phyloP scores from a whole-genome alignment of 2,888 invertebrate species.

The Phalera bucephala region DNA sequence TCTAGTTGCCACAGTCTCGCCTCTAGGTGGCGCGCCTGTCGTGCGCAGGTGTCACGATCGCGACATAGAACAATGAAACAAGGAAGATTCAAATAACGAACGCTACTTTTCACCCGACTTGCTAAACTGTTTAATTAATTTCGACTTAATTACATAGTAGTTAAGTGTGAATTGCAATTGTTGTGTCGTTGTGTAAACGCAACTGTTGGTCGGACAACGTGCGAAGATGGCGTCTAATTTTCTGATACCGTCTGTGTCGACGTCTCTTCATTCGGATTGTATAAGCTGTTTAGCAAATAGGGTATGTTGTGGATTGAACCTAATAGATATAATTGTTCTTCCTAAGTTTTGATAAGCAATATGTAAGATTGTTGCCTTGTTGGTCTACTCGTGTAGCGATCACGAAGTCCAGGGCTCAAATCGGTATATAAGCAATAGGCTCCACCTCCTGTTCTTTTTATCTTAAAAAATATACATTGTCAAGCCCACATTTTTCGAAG shows the following conservation, averaged over 20 bases:
- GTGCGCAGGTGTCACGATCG: conserved; percentile 53
- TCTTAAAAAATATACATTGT: too few relatives aligned
- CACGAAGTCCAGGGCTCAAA: too few relatives aligned
- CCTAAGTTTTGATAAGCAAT: too few relatives aligned
- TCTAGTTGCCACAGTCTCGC: conserved; percentile 36
- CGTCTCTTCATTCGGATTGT: conserved; percentile 39
- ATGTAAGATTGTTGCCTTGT: too few relatives aligned
- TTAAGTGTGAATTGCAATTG: conserved; percentile 12
- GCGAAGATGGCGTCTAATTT: conserved; percentile 36
- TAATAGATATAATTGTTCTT: too few relatives aligned
- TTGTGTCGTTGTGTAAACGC: conserved; percentile 5
- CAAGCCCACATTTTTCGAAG: too few relatives aligned
- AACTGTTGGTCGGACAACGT: conserved; percentile 28
- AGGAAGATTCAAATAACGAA: conserved; percentile 41
- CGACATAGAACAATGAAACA: conserved; percentile 50
- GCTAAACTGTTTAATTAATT: conserved; percentile 9
- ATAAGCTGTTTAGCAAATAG: conserved; percentile 34
- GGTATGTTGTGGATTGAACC: too few relatives aligned
- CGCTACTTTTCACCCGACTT: conserved; percentile 6
- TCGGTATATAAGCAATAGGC: too few relatives aligned
- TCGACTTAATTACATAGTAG: conserved; percentile 7
- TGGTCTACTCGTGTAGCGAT: too few relatives aligned
- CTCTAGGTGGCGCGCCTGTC: conserved; percentile 40
- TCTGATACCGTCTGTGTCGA: conserved; percentile 32
- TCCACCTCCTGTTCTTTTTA: too few relatives aligned